A percentile compares a stretch with the other conserved stretches of the same genome.
phyloP scores from a whole-genome alignment of 2,113 vertebrate species.

The Talpa occidentalis region DNA sequence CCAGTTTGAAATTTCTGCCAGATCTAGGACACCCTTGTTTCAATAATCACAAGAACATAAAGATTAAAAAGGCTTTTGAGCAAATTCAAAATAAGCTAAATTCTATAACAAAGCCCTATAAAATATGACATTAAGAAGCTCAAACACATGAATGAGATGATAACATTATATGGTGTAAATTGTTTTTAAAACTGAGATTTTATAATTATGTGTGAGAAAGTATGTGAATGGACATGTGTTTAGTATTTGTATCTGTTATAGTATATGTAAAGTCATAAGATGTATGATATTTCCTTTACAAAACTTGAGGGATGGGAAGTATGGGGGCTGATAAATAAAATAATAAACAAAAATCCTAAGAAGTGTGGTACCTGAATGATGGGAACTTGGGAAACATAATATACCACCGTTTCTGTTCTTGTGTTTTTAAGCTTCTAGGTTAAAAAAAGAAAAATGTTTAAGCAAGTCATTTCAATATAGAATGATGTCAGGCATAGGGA shows the following conservation, averaged over 20 bases:
- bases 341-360: neutral
- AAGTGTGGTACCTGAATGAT: neutral
- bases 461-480: neutral
- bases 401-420: neutral
- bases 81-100: neutral
- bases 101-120: neutral
- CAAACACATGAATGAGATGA: neutral
- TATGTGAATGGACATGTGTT: neutral
- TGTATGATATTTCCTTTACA: neutral
- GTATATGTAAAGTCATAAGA: neutral
- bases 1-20: neutral
- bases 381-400: neutral
- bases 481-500: neutral
- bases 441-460: neutral
- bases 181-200: neutral
- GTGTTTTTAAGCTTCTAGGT: neutral
- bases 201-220: neutral
- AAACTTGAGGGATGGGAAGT: neutral
- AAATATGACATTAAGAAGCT: neutral
- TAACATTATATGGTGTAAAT: neutral
- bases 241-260: neutral
- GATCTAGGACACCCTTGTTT: neutral
- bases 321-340: constrained; percentile 1
- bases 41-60: neutral
- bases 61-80: neutral